Evolutionary conservation across 2,888 invertebrate species (phyloP).

Genomic region (Oxycera nigricornis): DNA sequence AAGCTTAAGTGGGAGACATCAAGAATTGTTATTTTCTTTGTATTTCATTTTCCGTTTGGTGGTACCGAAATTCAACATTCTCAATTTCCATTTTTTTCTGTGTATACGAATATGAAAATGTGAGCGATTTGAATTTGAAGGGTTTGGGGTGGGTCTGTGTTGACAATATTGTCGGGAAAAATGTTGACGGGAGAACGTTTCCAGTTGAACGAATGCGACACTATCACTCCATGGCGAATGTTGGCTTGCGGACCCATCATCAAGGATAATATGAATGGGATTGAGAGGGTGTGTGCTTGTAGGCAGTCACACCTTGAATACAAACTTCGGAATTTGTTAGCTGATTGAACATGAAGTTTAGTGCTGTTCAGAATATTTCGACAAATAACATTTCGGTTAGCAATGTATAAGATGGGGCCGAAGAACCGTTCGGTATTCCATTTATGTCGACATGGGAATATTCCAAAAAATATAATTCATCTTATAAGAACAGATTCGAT

Average conservation of each 20-base stretch:
- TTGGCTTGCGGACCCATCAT: too few relatives aligned
- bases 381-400: too few relatives aligned
- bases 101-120: background rate
- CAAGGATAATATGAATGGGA: too few relatives aligned
- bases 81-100: too few relatives aligned
- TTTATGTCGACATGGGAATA: background rate
- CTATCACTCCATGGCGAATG: too few relatives aligned
- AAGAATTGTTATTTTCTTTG: background rate
- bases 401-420: too few relatives aligned
- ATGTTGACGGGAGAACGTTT: background rate
- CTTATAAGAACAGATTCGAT: background rate
- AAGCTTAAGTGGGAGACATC: background rate
- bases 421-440: too few relatives aligned
- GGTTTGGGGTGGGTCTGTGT: background rate
- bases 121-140: background rate
- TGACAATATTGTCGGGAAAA: background rate
- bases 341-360: background rate
- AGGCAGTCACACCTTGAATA: background rate
- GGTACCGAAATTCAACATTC: background rate
- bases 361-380: too few relatives aligned
- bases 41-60: background rate
- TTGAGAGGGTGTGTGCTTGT: background rate
- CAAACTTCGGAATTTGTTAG: background rate
- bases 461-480: background rate
- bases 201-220: background rate